Base-by-base conservation (phyloP, 2,113 vertebrate species). In the Charina bottae region DNA sequence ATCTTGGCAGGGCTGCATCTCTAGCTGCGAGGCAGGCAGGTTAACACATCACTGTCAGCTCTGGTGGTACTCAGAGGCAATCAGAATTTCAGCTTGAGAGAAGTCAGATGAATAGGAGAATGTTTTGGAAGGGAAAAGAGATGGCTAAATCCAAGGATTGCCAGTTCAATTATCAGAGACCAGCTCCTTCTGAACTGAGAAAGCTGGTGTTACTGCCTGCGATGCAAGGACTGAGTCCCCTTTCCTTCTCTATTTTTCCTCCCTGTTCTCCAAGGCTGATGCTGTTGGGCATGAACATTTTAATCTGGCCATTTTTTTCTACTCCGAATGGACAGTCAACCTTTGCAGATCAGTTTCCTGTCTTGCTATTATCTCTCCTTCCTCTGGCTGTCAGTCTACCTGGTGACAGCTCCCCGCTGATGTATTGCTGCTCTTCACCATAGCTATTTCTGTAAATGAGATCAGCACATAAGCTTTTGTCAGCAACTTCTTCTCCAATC, bases 11-110 rank as follows among this genome's bases (percentile, higher is more conserved):
- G 87, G 92, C 93, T 15, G 33, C 62, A 28, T 85, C 3, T 28
- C 95, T 68, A 85, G 28, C 96, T 4, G 42, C 4, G 88, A 92
- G 68, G 64, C 56, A 2, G 24, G 93, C 96, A 94, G 93, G 96
- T 95, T 95, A 95, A 94, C 93, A 90, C 83, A 83, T 92, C 7
- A 0, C 94, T 95, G 95, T 95, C 97, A 94, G 55, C 46, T 92
- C 88, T 93, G 17, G 17, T 42, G 72, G 90, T 93, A 93, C 93
- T 95, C 94, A 42, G 93, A 96, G 90, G 94, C 95, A 96, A 97
- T 97, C 97, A 96, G 94, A 90, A 90, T 64, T 94, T 0, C 95
- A 2, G 95, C 96, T 95, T 96, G 97, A 96, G 83, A 93, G 94
- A 96, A 97, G 96, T 96, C 92, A 95, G 95, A 93, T 85, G 92